A percentile compares a stretch with the other conserved stretches of the same genome.
phyloP scores from a whole-genome alignment of 23 tunicate species.

The Diplosoma virens region DNA sequence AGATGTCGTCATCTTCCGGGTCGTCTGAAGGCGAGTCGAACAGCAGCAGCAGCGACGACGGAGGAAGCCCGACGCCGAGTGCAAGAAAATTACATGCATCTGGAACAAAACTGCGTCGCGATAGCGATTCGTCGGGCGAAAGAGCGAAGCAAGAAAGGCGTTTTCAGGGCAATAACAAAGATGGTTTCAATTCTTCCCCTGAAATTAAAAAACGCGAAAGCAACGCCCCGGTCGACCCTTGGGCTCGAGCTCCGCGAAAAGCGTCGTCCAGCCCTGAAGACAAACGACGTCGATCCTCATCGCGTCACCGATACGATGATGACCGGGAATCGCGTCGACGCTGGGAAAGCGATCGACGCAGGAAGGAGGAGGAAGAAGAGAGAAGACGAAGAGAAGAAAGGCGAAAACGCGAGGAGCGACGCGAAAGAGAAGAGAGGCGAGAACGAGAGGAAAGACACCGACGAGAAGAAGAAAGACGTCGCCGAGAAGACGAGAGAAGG shows the following conservation, averaged over 20 bases:
- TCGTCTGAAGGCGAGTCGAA: background rate
- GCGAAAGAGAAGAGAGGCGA: constrained; percentile 13
- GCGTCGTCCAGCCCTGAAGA: constrained; percentile 27
- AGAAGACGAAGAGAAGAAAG: constrained; percentile 8
- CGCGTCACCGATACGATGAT: background rate
- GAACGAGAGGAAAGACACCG: background rate
- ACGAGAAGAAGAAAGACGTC: constrained; percentile 1
- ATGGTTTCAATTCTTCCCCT: constrained; percentile 3
- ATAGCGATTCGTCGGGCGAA: background rate
- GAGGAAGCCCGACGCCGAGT: background rate
- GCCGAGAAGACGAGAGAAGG: background rate
- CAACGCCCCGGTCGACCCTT: constrained; percentile 45
- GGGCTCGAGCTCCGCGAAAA: constrained; percentile 58
- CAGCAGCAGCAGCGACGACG: background rate
- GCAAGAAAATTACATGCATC: background rate
- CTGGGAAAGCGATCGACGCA: constrained; percentile 2
- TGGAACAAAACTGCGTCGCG: background rate
- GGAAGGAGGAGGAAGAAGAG: constrained; percentile 12
- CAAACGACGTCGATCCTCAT: background rate
- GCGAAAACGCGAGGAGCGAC: constrained; percentile 10
- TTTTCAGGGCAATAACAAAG: background rate
- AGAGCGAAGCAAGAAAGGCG: background rate
- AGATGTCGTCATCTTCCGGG: constrained; percentile 10
- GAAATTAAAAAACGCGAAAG: background rate
- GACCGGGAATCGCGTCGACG: constrained; percentile 7